Evolutionary conservation across 2,797 vertebrate species (phyloP), one percentile per base, ranked within the genome.

Genomic region (Naso thynnoides): DNA sequence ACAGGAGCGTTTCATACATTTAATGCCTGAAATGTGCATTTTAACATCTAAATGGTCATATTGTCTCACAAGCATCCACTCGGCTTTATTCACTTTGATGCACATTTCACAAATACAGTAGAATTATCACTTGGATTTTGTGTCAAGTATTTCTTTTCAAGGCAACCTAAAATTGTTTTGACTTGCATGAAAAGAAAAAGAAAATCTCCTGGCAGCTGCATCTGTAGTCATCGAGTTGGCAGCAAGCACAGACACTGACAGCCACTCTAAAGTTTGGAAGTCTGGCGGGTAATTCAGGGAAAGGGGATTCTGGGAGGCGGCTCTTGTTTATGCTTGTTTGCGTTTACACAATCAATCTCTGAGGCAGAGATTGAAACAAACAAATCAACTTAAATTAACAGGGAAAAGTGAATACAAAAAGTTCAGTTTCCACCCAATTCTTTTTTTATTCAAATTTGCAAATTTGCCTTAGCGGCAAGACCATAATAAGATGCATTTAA

Each of bases 131-230:
- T 65, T 65, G 15, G 62, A 59, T 76, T 70, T 65, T 52, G 39
- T 58, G 67, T 55, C 56, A 76, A 62, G 38, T 45, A 18, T 64
- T 68, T 49, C 31, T 54, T 81, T 78, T 79, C 29, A 68, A 45
- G 50, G 41, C 53, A 76, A 81, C 38, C 53, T 64, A 31, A 63
- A 85, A 68, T 63, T 64, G 66, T 70, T 86, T 75, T 59, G 62
- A 83, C 57, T 60, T 68, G 13, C 23, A 54, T 55, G 58, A 60
- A 18, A 59, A 15, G 33, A n/a, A 70, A 59, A 48, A 56, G 24
- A 81, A 78, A 76, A 63, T 66, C 66, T 60, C 56, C 38, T 66
- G 66, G 73, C 44, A 86, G 71, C 73, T 77, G 55, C 70, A 76
- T 48, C 21, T 41, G 57, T 61, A 60, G 36, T 74, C 48, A 39